Evolutionary conservation across 2,113 vertebrate species (phyloP).

Genomic region (Picathartes gymnocephalus): DNA sequence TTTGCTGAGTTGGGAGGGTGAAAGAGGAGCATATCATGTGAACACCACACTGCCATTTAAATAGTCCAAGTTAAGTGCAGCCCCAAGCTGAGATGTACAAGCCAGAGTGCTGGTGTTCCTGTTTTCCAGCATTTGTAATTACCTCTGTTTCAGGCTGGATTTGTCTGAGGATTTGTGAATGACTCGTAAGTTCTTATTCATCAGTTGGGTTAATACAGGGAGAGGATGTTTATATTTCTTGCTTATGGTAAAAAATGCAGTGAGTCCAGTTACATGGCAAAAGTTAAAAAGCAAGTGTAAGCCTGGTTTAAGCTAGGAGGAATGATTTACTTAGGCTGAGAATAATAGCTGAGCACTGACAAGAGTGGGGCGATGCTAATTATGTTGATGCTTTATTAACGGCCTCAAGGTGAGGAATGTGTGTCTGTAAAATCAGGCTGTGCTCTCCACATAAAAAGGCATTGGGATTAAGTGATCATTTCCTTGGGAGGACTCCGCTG

Average conservation of each 20-base stretch:
- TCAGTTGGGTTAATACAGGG: background rate
- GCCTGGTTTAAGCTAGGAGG: background rate
- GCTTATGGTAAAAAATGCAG: background rate
- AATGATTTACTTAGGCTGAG: background rate
- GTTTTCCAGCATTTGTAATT: background rate
- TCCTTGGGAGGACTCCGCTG: slow-evolving; percentile 20
- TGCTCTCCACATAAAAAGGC: background rate
- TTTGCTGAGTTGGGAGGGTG: background rate
- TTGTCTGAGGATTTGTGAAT: background rate
- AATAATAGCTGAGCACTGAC: background rate
- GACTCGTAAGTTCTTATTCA: background rate
- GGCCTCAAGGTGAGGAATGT: background rate
- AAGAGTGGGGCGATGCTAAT: background rate
- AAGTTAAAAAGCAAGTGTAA: background rate
- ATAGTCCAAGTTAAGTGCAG: background rate
- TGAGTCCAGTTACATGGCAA: background rate
- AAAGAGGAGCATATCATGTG: background rate
- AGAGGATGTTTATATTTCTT: background rate
- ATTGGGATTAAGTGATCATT: slow-evolving; percentile 7
- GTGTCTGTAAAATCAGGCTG: background rate
- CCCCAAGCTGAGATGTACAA: background rate
- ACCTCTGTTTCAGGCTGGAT: background rate
- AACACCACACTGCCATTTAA: rapidly evolving
- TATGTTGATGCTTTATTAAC: background rate
- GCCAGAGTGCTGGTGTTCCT: background rate